Evolutionary conservation across 2,113 vertebrate species (phyloP).

Genomic region (Morphnarchus princeps): DNA sequence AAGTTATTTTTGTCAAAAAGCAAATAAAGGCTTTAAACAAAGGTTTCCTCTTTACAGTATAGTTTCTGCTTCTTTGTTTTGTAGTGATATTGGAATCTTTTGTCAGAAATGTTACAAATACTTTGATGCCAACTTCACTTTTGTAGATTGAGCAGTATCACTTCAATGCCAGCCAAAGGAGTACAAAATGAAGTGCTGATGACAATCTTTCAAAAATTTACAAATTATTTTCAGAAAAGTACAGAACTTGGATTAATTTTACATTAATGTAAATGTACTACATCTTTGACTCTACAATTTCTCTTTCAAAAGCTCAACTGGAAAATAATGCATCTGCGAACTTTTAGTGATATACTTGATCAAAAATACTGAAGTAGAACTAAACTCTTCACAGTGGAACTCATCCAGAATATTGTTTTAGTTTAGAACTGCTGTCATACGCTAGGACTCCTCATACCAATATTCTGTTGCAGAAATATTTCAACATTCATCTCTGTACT

Average conservation of each 20-base stretch:
- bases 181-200: neutral
- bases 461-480: neutral
- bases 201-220: neutral
- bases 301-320: neutral
- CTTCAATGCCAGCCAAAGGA: neutral
- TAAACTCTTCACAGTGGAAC: neutral
- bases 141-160: neutral
- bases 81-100: neutral
- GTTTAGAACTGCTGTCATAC: neutral
- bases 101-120: neutral
- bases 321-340: neutral
- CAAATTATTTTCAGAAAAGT: neutral
- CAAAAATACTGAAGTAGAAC: neutral
- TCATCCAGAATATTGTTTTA: neutral
- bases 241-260: neutral
- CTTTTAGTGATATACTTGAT: neutral
- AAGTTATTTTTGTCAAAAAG: neutral
- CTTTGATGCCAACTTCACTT: neutral
- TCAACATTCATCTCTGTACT: neutral
- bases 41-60: neutral
- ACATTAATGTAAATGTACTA: neutral
- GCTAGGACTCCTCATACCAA: neutral
- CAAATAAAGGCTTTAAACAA: neutral
- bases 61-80: neutral
- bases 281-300: neutral